These are phyloP conservation scores for Ardeotis arabs DNA, from an alignment of 2,113 vertebrate genomes.

Conservation along the genomic window DNA sequence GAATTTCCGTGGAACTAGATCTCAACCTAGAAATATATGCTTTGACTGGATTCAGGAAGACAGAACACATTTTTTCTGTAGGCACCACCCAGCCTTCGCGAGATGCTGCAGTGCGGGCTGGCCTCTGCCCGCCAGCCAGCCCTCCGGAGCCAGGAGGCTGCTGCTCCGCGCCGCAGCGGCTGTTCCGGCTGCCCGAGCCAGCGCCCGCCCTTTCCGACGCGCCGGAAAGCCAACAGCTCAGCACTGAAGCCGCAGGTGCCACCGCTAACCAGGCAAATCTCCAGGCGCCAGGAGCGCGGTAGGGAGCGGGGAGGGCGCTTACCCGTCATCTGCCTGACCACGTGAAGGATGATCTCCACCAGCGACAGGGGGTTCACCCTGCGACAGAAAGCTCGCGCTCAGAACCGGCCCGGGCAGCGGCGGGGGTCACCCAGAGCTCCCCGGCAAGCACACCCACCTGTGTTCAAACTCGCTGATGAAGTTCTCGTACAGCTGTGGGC, in stretches of 20 bases:
- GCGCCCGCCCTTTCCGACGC: neutral
- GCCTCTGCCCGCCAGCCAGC: neutral
- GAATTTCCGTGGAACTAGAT: neutral
- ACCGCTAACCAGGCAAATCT: neutral
- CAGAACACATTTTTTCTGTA: rapidly evolving
- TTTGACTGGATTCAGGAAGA: rapidly evolving
- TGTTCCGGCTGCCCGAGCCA: rapidly evolving
- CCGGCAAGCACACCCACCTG: constrained; percentile 79
- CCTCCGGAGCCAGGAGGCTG: neutral
- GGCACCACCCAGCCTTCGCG: rapidly evolving
- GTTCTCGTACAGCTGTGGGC: constrained; percentile 92
- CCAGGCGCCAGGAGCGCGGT: rapidly evolving
- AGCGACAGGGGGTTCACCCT: constrained; percentile 98
- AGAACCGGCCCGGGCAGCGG: neutral
- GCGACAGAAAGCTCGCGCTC: neutral
- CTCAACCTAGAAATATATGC: rapidly evolving
- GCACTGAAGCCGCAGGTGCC: too few species aligned
- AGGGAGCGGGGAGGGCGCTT: neutral
- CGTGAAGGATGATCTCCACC: constrained; percentile 94
- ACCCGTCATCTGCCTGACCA: constrained; percentile 94
- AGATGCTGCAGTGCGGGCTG: rapidly evolving
- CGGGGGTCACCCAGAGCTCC: rapidly evolving
- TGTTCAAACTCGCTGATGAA: constrained; percentile 98
- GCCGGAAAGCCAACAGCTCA: too few species aligned
- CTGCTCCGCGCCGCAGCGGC: rapidly evolving